A percentile compares a stretch with the other conserved stretches of the same genome.
Conservation (phyloP, 2,888 invertebrate species). For the Harpalus rubripes region DNA sequence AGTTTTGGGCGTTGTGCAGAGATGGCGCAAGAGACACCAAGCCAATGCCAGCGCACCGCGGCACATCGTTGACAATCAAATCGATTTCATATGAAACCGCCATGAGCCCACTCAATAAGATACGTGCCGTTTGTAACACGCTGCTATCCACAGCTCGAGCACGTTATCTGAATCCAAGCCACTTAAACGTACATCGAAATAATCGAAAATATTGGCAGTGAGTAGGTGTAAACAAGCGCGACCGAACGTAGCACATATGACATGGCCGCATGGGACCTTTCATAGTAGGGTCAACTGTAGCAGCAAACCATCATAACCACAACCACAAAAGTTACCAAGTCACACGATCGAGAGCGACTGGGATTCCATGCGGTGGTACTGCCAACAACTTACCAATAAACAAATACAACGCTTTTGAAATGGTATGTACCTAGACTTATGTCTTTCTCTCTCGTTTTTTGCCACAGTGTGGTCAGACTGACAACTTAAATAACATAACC, state of each 20-base stretch:
- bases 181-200: slow-evolving; percentile 46
- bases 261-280: slow-evolving; percentile 58
- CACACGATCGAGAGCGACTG: slow-evolving; percentile 4
- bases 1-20: neutral
- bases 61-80: slow-evolving; percentile 51
- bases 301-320: slow-evolving; percentile 31
- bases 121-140: slow-evolving; percentile 58
- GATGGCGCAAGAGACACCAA: slow-evolving; percentile 18
- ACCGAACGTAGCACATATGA: slow-evolving; percentile 7
- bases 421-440: slow-evolving; percentile 49
- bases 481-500: slow-evolving; percentile 29
- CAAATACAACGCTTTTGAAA: slow-evolving; percentile 55
- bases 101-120: slow-evolving; percentile 61
- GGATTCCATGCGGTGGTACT: slow-evolving; percentile 37
- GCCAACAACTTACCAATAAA: slow-evolving; percentile 12
- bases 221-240: slow-evolving; percentile 37
- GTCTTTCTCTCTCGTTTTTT: slow-evolving; percentile 43
- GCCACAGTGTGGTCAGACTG: slow-evolving; percentile 21
- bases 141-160: slow-evolving; percentile 44
- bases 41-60: slow-evolving; percentile 13
- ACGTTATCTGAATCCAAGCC: slow-evolving; percentile 48
- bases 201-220: slow-evolving; percentile 45
- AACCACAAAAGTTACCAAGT: slow-evolving; percentile 39
- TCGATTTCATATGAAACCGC: slow-evolving; percentile 63
- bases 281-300: slow-evolving; percentile 50